Base-by-base conservation (phyloP, 1,140 invertebrate genomes). In the Drosophila virilis region DNA sequence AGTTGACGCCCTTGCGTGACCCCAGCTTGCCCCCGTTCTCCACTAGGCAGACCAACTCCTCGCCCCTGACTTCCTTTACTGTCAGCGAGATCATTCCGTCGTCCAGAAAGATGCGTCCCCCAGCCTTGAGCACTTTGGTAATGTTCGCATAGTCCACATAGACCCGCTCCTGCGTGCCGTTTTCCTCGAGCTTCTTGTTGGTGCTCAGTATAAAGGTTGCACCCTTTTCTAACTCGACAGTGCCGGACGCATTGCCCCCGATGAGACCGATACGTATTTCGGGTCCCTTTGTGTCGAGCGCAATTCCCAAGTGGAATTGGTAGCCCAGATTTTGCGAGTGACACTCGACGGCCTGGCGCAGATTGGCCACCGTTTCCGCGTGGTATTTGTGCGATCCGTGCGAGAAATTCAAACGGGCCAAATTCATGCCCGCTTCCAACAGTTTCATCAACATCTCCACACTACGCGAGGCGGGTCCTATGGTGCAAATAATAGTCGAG, bases 321-420 rank as follows among this genome's bases (percentile, higher is more conserved):
- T 70, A 46, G 1, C 67, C 58, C 17, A 46, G 8, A 12, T 40
- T 35, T 67, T 95, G 95, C n/a, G 95, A 95, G 62, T 97, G 95
- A 67, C 95, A 96, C 66, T 95, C 95, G 51, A 95, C 95, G 2
- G 98, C 98, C 77, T 95, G 92, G 15, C 97, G 93, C 33, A 98
- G 95, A 91, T 98, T 98, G 15, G 94, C 93, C 73, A 99, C 97
- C 0, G 97, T 98, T 76, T 96, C 95, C 0, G 94, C 95, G 91
- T 99, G 98, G 93, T 98, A 98, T 91, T 98, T 98, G 88, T 99
- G 96, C 0, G 97, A 96, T 50, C 98, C 98, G 92, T 99, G 98
- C 7, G 97, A 98, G 93, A 99, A 99, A 93, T 99, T 99, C 92
- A 99, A 94, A 61, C 98, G 95, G 12, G 98, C 98, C 66, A 99